A percentile compares a stretch with the other conserved stretches of the same genome.
phyloP scores from a whole-genome alignment of 2,888 invertebrate species.

The Diploptera punctata region DNA sequence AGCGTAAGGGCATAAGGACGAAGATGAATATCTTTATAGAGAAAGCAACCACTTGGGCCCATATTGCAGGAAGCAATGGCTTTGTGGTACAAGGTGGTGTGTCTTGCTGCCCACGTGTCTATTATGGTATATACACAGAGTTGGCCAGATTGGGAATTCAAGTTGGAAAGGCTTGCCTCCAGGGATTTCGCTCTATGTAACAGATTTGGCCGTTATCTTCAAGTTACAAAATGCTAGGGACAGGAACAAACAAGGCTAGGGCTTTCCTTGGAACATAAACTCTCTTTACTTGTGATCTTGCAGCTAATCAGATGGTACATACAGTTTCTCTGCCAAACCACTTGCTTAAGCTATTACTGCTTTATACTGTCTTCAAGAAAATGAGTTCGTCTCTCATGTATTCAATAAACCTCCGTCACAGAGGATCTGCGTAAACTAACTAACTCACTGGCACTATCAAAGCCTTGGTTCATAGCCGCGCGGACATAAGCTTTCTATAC shows the following conservation, averaged over 20 bases:
- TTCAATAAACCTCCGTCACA: too few relatives aligned
- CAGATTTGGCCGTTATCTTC: slow-evolving; percentile 26
- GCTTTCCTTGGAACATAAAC: slow-evolving; percentile 21
- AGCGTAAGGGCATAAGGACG: too few relatives aligned
- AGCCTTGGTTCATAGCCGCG: too few relatives aligned
- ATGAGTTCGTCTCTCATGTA: too few relatives aligned
- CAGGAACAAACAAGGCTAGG: slow-evolving; percentile 11
- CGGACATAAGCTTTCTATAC: too few relatives aligned
- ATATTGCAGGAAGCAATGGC: neutral
- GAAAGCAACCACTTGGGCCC: neutral
- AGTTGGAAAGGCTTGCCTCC: slow-evolving; percentile 24
- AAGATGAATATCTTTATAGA: too few relatives aligned
- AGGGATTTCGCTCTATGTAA: slow-evolving; percentile 23
- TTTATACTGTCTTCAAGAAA: too few relatives aligned
- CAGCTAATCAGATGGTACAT: slow-evolving; percentile 1
- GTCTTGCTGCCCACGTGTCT: slow-evolving; percentile 21
- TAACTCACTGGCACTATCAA: too few relatives aligned
- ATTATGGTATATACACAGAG: slow-evolving; percentile 23
- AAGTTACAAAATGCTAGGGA: slow-evolving; percentile 23
- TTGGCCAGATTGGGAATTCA: slow-evolving; percentile 30
- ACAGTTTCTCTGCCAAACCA: too few relatives aligned
- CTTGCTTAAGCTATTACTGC: too few relatives aligned
- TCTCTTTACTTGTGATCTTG: neutral
- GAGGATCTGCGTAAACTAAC: too few relatives aligned
- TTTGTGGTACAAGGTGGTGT: slow-evolving; percentile 22